A percentile compares a stretch with the other conserved stretches of the same genome.
Evolutionary conservation across 2,888 invertebrate species (phyloP).

Genomic region (Agonopterix arenella): DNA sequence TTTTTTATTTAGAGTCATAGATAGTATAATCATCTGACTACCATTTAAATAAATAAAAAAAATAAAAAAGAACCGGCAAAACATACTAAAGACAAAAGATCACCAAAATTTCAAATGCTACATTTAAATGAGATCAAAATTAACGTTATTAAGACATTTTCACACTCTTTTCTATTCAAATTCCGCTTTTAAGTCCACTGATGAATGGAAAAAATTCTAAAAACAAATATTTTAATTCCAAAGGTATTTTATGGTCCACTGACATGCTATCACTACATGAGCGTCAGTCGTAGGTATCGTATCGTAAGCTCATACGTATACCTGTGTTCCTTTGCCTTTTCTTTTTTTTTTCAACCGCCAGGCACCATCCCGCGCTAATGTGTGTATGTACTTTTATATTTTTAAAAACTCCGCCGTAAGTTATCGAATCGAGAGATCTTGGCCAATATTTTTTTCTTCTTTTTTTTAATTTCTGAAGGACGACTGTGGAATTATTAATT

Average conservation of each 20-base stretch:
- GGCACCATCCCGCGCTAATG: constrained; percentile 18
- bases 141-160: too few species aligned
- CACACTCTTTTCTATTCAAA: too few species aligned
- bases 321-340: constrained; percentile 24
- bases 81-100: too few species aligned
- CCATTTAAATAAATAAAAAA: too few species aligned
- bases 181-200: too few species aligned
- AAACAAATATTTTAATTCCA: background rate
- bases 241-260: background rate
- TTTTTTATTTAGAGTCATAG: too few species aligned
- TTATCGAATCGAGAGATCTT: constrained; percentile 16
- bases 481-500: constrained; percentile 2
- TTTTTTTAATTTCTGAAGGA: background rate
- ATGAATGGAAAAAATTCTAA: background rate
- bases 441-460: constrained; percentile 1
- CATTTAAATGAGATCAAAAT: too few species aligned
- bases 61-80: too few species aligned
- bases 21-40: too few species aligned
- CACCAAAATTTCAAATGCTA: too few species aligned
- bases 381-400: constrained; percentile 19
- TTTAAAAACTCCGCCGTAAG: constrained; percentile 13
- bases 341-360: constrained; percentile 16
- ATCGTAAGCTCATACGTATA: constrained; percentile 32
- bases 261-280: constrained; percentile 4
- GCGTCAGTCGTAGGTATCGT: constrained; percentile 22